phyloP scores from a whole-genome alignment of 1,140 invertebrate genomes.

The Zaprionus inermis region DNA sequence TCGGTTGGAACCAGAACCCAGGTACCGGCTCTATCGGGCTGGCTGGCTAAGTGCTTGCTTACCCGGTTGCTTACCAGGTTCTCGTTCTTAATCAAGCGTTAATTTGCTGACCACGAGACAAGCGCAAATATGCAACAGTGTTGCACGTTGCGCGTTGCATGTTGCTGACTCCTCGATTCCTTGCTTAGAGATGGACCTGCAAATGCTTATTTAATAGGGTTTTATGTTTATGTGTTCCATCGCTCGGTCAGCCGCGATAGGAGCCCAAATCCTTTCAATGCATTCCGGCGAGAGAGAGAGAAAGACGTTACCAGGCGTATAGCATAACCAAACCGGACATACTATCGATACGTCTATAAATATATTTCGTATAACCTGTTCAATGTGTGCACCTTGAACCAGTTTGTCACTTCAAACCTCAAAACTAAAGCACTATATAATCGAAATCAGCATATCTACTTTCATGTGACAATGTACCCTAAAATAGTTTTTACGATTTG shows the following conservation, averaged over 20 bases:
- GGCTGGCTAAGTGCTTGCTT: slow-evolving; percentile 43
- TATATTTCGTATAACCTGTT: not conserved
- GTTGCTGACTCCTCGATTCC: not conserved
- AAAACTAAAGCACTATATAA: not conserved
- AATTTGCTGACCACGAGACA: slow-evolving; percentile 64
- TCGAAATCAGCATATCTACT: not conserved
- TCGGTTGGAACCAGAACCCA: slow-evolving; percentile 28
- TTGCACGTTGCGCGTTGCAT: slow-evolving; percentile 9
- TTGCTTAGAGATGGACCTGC: slow-evolving; percentile 7
- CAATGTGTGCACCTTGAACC: not conserved
- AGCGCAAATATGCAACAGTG: slow-evolving; percentile 57
- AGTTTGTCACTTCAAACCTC: not conserved
- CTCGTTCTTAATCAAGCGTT: slow-evolving; percentile 68
- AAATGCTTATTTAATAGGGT: slow-evolving; percentile 3
- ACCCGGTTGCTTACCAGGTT: slow-evolving; percentile 34
- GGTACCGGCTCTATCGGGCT: not conserved
- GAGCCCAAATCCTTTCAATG: not conserved
- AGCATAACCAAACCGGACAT: not conserved
- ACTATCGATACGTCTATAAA: not conserved
- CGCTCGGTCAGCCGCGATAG: too few species aligned
- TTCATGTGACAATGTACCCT: not conserved
- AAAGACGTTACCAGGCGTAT: too few species aligned
- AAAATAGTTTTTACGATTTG: not conserved
- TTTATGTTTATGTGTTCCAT: not conserved
- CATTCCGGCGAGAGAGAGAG: not conserved